These are phyloP conservation scores for Dermatophagoides farinae DNA, from an alignment of 1,140 invertebrate species.

Conservation along the genomic window DNA sequence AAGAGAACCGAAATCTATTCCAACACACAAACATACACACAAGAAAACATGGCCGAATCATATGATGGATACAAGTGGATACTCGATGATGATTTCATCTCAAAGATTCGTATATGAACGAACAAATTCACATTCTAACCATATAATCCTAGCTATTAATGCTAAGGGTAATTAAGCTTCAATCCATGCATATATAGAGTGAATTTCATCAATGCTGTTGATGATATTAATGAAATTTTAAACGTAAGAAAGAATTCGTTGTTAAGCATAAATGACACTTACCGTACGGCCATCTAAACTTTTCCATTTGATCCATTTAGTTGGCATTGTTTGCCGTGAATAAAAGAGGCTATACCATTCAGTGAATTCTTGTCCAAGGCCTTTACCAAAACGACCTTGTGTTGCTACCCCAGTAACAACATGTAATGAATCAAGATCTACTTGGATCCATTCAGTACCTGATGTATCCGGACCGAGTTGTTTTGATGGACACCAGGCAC, in stretches of 20 bases:
- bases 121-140: too few relatives aligned
- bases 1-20: too few relatives aligned
- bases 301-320: background rate
- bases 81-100: too few relatives aligned
- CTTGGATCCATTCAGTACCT: constrained; percentile 62
- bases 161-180: background rate
- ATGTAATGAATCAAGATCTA: constrained; percentile 52
- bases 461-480: constrained; percentile 40
- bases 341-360: constrained; percentile 77
- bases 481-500: constrained; percentile 82
- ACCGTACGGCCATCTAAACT: background rate
- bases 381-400: constrained; percentile 79
- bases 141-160: too few relatives aligned
- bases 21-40: too few relatives aligned
- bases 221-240: too few relatives aligned
- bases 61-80: too few relatives aligned
- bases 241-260: background rate
- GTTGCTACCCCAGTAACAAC: constrained; percentile 60
- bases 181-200: background rate
- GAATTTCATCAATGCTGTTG: background rate
- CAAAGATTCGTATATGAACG: too few relatives aligned
- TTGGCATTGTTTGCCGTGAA: constrained; percentile 23
- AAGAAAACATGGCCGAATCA: too few relatives aligned
- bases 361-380: constrained; percentile 71
- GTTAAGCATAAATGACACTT: background rate